These are phyloP conservation scores for Psylliodes chrysocephalus DNA, from an alignment of 2,888 invertebrate genomes.

Conservation along the genomic window DNA sequence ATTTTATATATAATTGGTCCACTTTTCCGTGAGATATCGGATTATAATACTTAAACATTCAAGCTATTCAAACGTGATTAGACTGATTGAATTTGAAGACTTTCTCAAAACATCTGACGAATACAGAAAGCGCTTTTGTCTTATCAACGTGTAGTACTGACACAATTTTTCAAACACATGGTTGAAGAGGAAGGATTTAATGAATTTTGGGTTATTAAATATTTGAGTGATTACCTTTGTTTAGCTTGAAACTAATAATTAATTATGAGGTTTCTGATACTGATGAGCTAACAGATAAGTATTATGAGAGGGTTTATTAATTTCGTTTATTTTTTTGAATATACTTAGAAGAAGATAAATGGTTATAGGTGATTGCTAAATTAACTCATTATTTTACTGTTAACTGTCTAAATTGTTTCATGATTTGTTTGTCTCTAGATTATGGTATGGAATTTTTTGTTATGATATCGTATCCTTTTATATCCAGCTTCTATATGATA, in stretches of 20 bases:
- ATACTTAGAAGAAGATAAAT: too few species aligned
- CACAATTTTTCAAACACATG: constrained; percentile 3
- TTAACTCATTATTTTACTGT: too few species aligned
- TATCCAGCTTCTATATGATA: too few species aligned
- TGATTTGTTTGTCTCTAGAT: too few species aligned
- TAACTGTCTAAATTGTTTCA: too few species aligned
- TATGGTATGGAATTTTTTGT: too few species aligned
- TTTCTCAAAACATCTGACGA: constrained; percentile 34
- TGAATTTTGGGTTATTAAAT: background rate
- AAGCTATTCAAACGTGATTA: constrained; percentile 27
- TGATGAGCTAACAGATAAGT: background rate
- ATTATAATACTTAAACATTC: constrained; percentile 19
- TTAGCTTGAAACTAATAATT: background rate
- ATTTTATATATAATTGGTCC: constrained; percentile 22
- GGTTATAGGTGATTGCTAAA: too few species aligned
- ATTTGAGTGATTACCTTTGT: background rate
- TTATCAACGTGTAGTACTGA: constrained; percentile 4
- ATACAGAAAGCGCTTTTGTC: constrained; percentile 26
- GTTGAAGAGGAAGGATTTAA: background rate
- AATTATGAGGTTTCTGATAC: background rate
- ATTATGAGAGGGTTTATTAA: background rate
- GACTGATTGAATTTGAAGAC: constrained; percentile 24
- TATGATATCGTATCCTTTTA: too few species aligned
- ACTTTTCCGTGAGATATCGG: constrained; percentile 30
- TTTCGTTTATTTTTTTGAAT: background rate